Evolutionary conservation across 2,797 vertebrate genomes (phyloP).

Genomic region (Tapera naevia): DNA sequence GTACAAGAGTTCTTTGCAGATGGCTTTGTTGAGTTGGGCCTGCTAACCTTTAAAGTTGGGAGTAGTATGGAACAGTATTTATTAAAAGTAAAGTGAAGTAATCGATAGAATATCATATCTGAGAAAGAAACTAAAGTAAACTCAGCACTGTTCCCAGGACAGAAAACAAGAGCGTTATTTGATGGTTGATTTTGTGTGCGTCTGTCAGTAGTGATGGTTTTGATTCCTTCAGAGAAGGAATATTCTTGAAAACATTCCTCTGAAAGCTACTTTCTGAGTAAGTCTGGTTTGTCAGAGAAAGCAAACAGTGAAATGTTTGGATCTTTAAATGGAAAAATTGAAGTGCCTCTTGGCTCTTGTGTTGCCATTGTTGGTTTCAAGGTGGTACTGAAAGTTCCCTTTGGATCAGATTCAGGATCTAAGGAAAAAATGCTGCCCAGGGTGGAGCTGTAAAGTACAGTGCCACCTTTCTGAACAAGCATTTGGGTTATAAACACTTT

Average conservation of each 20-base stretch:
- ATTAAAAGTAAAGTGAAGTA: not conserved
- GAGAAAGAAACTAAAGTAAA: not conserved
- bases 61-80: not conserved
- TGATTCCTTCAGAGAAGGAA: not conserved
- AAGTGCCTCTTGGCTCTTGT: not conserved
- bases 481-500: slow-evolving; percentile 6
- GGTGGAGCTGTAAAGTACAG: slow-evolving; percentile 21
- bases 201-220: not conserved
- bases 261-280: not conserved
- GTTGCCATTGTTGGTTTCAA: slow-evolving; percentile 47
- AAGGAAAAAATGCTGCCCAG: slow-evolving; percentile 16
- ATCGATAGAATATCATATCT: not conserved
- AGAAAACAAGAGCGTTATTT: not conserved
- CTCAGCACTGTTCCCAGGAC: not conserved
- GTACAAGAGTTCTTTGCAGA: not conserved
- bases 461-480: slow-evolving; percentile 16
- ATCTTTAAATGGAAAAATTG: not conserved
- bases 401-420: slow-evolving; percentile 32
- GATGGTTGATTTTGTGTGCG: not conserved
- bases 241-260: not conserved
- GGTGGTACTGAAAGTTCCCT: slow-evolving; percentile 56
- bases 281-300: not conserved
- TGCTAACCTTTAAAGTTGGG: not conserved
- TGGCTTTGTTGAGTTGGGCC: not conserved
- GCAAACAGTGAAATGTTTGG: slow-evolving; percentile 15